phyloP scores from a whole-genome alignment of 1,140 invertebrate species.

The Drosophila arawakana region DNA sequence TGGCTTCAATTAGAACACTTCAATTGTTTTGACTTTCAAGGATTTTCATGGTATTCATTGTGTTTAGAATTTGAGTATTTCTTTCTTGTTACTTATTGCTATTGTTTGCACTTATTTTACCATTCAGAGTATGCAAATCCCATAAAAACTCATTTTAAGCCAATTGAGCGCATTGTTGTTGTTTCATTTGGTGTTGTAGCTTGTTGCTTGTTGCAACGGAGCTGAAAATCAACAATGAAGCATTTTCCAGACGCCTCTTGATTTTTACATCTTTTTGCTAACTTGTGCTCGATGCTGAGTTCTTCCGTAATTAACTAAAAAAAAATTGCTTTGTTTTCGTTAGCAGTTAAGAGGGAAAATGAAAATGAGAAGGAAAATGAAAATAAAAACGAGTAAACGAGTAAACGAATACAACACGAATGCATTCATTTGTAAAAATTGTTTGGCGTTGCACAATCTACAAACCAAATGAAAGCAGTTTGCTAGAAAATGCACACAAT shows the following conservation, averaged over 20 bases:
- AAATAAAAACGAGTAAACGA: constrained; percentile 34
- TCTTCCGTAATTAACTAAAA: constrained; percentile 70
- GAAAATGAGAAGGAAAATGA: constrained; percentile 1
- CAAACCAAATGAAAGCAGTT: constrained; percentile 41
- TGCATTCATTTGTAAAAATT: constrained; percentile 73
- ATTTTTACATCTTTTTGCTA: no score
- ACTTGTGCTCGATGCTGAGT: neutral
- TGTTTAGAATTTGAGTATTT: neutral
- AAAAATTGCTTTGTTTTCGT: constrained; percentile 45
- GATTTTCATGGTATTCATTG: neutral
- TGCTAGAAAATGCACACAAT: constrained; percentile 39
- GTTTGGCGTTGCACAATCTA: constrained; percentile 47
- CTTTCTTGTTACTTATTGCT: constrained; percentile 29
- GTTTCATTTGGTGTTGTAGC: constrained; percentile 14
- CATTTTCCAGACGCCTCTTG: constrained; percentile 28
- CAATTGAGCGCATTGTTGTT: constrained; percentile 75
- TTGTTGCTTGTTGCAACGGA: constrained; percentile 41
- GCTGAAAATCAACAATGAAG: constrained; percentile 57
- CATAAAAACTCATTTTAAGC: constrained; percentile 81
- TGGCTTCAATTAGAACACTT: neutral
- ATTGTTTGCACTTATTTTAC: constrained; percentile 70
- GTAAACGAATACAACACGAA: constrained; percentile 50
- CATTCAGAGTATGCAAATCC: constrained; percentile 77
- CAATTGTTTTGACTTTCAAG: neutral
- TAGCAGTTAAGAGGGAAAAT: constrained; percentile 28